Evolutionary conservation across 1,140 invertebrate species (phyloP).

Genomic region (Reticulitermes speratus): DNA sequence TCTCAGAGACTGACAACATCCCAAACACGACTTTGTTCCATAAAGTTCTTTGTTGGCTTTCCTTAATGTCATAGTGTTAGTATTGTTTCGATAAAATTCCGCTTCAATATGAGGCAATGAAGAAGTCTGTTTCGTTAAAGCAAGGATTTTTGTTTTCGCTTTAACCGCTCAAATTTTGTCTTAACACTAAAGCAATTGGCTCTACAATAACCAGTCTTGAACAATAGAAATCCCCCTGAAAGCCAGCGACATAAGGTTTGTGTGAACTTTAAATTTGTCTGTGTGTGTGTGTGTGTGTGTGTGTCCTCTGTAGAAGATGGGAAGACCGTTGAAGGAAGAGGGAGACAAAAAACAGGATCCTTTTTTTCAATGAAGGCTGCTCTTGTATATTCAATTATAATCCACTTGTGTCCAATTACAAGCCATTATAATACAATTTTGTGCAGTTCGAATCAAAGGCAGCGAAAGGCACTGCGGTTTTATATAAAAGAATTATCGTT

Average conservation of each 20-base stretch:
- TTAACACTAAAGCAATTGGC: background rate
- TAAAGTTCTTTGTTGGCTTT: too few relatives aligned
- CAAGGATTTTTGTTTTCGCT: too few relatives aligned
- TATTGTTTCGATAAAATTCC: too few relatives aligned
- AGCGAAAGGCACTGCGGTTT: background rate
- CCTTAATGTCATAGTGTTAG: too few relatives aligned
- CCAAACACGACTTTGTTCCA: too few relatives aligned
- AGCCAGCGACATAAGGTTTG: background rate
- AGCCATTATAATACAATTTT: background rate
- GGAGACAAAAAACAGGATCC: background rate
- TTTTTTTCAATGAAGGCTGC: background rate
- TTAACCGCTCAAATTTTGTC: background rate
- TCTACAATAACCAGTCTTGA: conserved; percentile 7
- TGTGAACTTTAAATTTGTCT: background rate
- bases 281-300: background rate
- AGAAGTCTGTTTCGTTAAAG: too few relatives aligned
- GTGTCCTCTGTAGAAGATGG: background rate
- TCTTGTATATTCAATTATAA: background rate
- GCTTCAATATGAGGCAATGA: too few relatives aligned
- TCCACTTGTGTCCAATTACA: conserved; percentile 14
- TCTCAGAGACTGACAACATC: too few relatives aligned
- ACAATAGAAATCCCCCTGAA: background rate
- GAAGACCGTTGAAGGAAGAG: background rate
- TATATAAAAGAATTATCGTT: background rate
- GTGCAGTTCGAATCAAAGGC: background rate